Evolutionary conservation across 2,113 vertebrate genomes (phyloP).

Genomic region (Crotalus viridis): DNA sequence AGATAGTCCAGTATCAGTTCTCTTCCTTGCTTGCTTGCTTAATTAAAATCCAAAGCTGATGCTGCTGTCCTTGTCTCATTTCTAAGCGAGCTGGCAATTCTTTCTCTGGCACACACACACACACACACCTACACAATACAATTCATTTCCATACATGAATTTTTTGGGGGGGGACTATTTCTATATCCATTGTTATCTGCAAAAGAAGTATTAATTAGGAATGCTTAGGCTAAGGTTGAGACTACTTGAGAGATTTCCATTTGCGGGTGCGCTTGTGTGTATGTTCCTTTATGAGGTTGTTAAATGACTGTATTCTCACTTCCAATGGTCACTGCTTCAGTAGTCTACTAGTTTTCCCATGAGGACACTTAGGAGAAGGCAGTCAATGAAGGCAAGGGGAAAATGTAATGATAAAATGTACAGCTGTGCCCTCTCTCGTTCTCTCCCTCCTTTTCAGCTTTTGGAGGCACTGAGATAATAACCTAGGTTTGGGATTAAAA

Average conservation of each 20-base stretch:
- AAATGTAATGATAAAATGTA: constrained; percentile 66
- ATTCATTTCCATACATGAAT: not conserved
- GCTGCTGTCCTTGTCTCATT: not conserved
- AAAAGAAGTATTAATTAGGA: constrained; percentile 49
- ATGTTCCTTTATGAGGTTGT: constrained; percentile 56
- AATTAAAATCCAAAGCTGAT: not conserved
- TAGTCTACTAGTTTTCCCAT: constrained; percentile 58
- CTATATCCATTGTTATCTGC: not conserved
- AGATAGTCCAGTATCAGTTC: not conserved
- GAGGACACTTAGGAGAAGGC: constrained; percentile 61
- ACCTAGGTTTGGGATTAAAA: not conserved
- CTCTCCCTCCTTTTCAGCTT: constrained; percentile 27
- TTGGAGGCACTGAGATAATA: constrained; percentile 57
- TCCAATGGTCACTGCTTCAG: constrained; percentile 40
- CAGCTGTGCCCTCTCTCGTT: constrained; percentile 38
- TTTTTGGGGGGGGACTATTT: not conserved
- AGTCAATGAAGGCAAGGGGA: constrained; percentile 61
- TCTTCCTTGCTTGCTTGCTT: not conserved
- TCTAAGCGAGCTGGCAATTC: not conserved
- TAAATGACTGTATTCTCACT: constrained; percentile 42
- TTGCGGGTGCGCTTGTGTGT: constrained; percentile 3
- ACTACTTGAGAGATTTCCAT: constrained; percentile 36
- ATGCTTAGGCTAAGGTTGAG: constrained; percentile 43
- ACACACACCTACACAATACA: not conserved
- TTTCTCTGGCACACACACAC: not conserved